Evolutionary conservation across 35 echinoderm and acorn worm genomes (phyloP).

Genomic region (Chiridota heheva): DNA sequence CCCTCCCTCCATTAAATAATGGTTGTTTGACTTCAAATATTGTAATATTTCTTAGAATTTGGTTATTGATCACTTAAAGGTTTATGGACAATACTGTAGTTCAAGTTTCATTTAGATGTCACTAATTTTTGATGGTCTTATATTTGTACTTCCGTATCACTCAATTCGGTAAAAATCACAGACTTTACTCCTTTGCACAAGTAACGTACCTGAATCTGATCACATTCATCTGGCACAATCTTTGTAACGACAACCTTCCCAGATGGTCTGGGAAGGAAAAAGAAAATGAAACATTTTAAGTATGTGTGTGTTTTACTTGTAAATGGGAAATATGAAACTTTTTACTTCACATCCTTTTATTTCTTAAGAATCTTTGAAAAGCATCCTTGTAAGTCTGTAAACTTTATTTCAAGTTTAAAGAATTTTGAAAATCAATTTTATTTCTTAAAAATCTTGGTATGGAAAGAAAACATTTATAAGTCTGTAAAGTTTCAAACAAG

Average conservation of each 20-base stretch:
- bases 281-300: not conserved
- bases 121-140: not conserved
- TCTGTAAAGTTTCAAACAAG: no score
- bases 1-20: no score
- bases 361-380: not conserved
- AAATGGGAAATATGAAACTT: not conserved
- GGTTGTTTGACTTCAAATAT: no score
- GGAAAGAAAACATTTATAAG: no score
- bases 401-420: not conserved
- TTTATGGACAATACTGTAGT: not conserved
- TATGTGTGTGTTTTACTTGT: not conserved
- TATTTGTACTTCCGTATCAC: no score
- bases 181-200: not conserved
- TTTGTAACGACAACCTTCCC: slow-evolving; percentile 45
- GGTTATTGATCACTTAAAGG: not conserved
- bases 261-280: slow-evolving; percentile 28
- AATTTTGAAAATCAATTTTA: not conserved
- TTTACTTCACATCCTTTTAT: not conserved
- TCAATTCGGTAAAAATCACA: not conserved
- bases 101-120: not conserved
- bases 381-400: no score
- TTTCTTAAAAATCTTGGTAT: not conserved
- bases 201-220: slow-evolving; percentile 56
- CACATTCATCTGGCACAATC: slow-evolving; percentile 75
- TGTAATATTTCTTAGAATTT: not conserved